Percentiles rank a stretch among this genome's conserved stretches.
These are phyloP conservation scores for Cydia strobilella DNA, from an alignment of 1,140 invertebrate genomes.

Conservation along the genomic window DNA sequence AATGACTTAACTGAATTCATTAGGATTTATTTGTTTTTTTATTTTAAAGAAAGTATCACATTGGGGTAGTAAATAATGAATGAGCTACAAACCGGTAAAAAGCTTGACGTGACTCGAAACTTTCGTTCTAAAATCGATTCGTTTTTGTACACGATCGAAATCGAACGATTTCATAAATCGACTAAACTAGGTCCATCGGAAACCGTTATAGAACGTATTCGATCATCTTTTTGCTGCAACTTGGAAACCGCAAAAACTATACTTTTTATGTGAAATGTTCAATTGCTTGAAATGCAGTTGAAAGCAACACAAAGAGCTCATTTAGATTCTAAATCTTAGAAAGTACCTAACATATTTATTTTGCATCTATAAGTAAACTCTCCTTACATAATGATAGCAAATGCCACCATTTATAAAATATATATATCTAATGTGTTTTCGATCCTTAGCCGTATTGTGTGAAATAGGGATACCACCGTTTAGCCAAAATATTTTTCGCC, in stretches of 20 bases:
- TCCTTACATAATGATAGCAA: too few species aligned
- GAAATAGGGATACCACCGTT: too few species aligned
- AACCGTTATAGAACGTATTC: slow-evolving; percentile 42
- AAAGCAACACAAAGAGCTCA: not conserved
- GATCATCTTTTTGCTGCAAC: slow-evolving; percentile 21
- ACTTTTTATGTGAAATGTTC: not conserved
- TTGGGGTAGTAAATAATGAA: not conserved
- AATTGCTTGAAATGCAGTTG: not conserved
- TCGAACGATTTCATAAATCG: slow-evolving; percentile 44
- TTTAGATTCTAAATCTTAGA: too few species aligned
- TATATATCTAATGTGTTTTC: too few species aligned
- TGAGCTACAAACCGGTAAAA: not conserved
- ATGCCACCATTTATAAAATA: too few species aligned
- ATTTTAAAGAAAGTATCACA: not conserved
- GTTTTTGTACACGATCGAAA: slow-evolving; percentile 51
- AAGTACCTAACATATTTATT: not conserved
- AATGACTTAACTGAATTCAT: too few species aligned
- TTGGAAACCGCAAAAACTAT: slow-evolving; percentile 25
- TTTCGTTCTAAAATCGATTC: slow-evolving; percentile 46
- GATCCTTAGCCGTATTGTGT: too few species aligned
- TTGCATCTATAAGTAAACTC: not conserved
- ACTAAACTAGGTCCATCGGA: slow-evolving; percentile 44
- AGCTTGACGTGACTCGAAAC: slow-evolving; percentile 10
- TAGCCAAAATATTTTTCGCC: too few species aligned
- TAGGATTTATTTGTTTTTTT: too few species aligned